Evolutionary conservation across 2,113 vertebrate genomes (phyloP).

Genomic region (Catagonus wagneri): DNA sequence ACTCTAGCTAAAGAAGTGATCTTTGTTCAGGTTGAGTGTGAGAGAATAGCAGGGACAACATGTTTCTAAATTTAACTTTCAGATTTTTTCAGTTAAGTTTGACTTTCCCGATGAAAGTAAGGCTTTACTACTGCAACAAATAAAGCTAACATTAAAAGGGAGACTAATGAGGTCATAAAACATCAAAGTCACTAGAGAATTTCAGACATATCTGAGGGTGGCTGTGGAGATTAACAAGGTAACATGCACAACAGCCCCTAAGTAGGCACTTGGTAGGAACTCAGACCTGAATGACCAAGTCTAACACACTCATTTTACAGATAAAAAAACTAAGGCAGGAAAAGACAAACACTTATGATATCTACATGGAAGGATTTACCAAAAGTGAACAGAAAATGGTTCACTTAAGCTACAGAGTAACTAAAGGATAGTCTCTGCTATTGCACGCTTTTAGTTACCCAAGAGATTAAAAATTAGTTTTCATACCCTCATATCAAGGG

Average conservation of each 20-base stretch:
- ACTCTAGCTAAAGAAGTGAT: not conserved
- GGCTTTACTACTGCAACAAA: not conserved
- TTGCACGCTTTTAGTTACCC: not conserved
- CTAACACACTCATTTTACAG: not conserved
- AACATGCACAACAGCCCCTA: not conserved
- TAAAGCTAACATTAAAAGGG: not conserved
- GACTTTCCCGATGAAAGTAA: conserved; percentile 22
- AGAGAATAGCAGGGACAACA: not conserved
- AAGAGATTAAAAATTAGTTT: not conserved
- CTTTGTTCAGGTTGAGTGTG: not conserved
- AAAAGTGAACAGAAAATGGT: conserved; percentile 39
- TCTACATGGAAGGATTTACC: not conserved
- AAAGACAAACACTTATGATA: not conserved
- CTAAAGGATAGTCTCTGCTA: not conserved
- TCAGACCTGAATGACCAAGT: not conserved
- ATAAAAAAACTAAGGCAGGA: not conserved
- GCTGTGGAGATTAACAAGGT: not conserved
- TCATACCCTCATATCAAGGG: not conserved
- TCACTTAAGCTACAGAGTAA: not conserved
- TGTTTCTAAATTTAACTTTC: conserved; percentile 44
- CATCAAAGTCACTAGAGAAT: not conserved
- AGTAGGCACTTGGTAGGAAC: not conserved
- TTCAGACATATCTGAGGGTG: not conserved
- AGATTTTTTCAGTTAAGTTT: not conserved
- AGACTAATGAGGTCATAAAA: not conserved